Evolutionary conservation across 2,113 vertebrate genomes (phyloP), one percentile per base, ranked within the genome.

Genomic region (Callaeas wilsoni): DNA sequence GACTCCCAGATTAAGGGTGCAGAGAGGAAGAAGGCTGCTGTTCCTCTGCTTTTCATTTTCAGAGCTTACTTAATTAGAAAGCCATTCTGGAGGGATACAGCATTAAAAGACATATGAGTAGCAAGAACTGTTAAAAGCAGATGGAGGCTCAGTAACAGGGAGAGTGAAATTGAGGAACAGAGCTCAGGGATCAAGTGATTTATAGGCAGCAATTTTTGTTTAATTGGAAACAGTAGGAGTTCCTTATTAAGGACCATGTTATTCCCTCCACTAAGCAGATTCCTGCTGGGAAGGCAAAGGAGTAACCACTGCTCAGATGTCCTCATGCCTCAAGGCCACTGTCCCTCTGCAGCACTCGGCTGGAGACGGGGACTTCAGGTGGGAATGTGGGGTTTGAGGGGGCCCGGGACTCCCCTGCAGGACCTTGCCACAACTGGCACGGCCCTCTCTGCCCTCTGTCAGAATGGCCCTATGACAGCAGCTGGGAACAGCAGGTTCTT

Each of bases 11-110:
- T 93, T 90, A 94, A 94, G 86, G 69, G 84, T 93, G 79, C 70
- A 82, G 80, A 93, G 41, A 97, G 77, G 64, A 93, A 86, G 86
- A 44, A 93, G 89, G 92, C 92, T 94, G 95, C 88, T 95, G 88
- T 46, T 96, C 92, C 87, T 90, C 90, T 90, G 90, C 93, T 97
- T 95, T 92, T 97, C 93, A 93, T 96, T 96, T 91, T 59, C 89
- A 84, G 80, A 80, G 94, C 92, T 92, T 94, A 94, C 93, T 96
- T 94, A 92, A 97, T 95, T 94, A 95, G 92, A 88, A 82, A 87
- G 94, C 89, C 86, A 62, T 95, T 97, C 86, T 96, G 86, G 65
- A 94, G 55, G 77, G 81, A 86, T 94, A 60, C 9, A 56, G 89
- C 94, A 88, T 71, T 90, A 84, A 85, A 93, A 91, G 76, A 78